Base-by-base conservation (phyloP, 1,140 invertebrate genomes). In the Tetraneura akinire region DNA sequence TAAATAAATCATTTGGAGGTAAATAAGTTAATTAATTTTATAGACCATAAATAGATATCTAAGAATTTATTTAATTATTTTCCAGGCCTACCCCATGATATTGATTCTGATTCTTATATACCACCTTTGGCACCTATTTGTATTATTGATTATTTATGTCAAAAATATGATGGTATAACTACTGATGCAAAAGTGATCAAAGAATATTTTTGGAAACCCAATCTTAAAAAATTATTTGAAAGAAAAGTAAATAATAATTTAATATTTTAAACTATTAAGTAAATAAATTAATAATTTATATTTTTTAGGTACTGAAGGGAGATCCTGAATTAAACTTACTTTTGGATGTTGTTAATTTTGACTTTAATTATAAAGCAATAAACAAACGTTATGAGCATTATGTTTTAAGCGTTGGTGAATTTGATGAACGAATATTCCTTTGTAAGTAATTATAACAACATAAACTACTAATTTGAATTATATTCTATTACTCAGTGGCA, bases 101-200 rank as follows among this genome's bases (percentile, higher is more conserved):
- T 92, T 87, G 86, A 88, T 32, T 87, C 89, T 80, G 87, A 90
- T 51, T 89, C 91, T 82, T 95, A 91, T 85, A 87, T 88, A 81
- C 83, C 88, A 3, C 90, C 90, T 2, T 85, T 85, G 10, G 91
- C 92, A 66, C 87, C 91, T 45, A 91, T 93, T 57, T 96, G 94
- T 84, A 93, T 97, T 81, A 92, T 98, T 81, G 90, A 92, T 83
- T 86, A 90, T 55, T 87, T 98, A 8, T 98, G 96, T 86, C 90
- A 93, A 76, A 90, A 91, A 84, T 92, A 94, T 84, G 89, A 91
- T 82, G 94, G 93, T 1, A 81, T 81, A 45, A 57, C 71, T 66
- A 89, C 95, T 5, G 96, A 98, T 85, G 96, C 95, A 5, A 92
- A 92, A 85, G 91, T 91, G 18, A 94, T 97, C 81, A 97, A 97